These are phyloP conservation scores for Atrina japonica DNA, from an alignment of 2,888 invertebrate genomes.

Conservation along the genomic window DNA sequence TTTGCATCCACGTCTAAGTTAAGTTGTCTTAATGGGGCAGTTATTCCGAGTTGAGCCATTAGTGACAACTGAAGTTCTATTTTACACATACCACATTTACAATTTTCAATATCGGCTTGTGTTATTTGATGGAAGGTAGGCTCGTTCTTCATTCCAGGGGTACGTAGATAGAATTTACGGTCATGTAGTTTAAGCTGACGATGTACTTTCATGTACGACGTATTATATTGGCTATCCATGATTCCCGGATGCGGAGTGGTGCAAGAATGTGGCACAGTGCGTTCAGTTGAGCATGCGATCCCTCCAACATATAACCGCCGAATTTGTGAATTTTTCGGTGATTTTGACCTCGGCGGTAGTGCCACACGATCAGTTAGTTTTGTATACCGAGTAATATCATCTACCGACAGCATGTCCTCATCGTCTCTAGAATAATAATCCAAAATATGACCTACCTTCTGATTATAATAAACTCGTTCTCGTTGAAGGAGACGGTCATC, in stretches of 20 bases:
- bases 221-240: slow-evolving; percentile 28
- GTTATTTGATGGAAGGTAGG: slow-evolving; percentile 42
- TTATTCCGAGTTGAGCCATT: slow-evolving; percentile 21
- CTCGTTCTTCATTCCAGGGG: slow-evolving; percentile 48
- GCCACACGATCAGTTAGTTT: slow-evolving; percentile 25
- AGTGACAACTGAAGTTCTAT: slow-evolving; percentile 63
- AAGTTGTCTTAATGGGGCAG: not conserved
- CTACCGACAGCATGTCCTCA: slow-evolving; percentile 44
- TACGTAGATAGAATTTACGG: slow-evolving; percentile 63
- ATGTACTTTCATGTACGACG: slow-evolving; percentile 58
- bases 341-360: slow-evolving; percentile 35
- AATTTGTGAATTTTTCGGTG: slow-evolving; percentile 38
- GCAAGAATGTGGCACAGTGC: slow-evolving; percentile 7
- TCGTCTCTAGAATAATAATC: slow-evolving; percentile 57
- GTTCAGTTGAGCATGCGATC: slow-evolving; percentile 10
- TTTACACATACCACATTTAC: slow-evolving; percentile 65
- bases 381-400: slow-evolving; percentile 38
- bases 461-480: slow-evolving; percentile 63
- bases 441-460: slow-evolving; percentile 62
- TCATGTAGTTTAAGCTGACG: slow-evolving; percentile 59
- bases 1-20: not conserved
- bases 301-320: slow-evolving; percentile 22
- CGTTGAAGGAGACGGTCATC: slow-evolving; percentile 50
- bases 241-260: slow-evolving; percentile 4
- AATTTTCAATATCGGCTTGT: slow-evolving; percentile 51